Conservation (phyloP, 2,797 vertebrate species). For the Tangara arthus region DNA sequence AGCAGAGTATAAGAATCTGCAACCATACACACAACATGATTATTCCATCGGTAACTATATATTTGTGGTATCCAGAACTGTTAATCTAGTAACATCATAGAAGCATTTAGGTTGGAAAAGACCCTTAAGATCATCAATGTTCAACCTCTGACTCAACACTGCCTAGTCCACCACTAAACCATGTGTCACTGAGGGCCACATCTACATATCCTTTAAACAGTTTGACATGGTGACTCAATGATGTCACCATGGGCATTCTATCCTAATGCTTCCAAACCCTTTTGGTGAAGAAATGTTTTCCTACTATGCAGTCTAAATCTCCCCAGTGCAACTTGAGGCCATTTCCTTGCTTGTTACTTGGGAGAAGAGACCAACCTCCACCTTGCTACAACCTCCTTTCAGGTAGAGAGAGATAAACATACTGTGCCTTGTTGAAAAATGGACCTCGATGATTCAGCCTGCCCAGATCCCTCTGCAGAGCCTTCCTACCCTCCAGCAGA, state of each 20-base stretch:
- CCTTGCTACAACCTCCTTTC: background rate
- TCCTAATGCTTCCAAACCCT: background rate
- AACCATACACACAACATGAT: background rate
- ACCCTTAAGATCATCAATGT: background rate
- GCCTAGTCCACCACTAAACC: background rate
- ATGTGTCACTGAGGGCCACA: too few relatives aligned
- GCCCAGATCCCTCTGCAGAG: background rate
- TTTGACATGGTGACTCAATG: background rate
- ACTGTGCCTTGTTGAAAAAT: background rate
- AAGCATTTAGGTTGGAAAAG: background rate
- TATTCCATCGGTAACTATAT: background rate
- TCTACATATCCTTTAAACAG: background rate
- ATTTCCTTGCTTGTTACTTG: background rate
- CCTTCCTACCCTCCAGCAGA: background rate
- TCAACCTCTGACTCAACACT: background rate
- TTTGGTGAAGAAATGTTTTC: background rate
- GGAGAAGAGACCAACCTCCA: background rate
- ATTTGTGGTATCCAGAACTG: background rate
- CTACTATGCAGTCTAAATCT: background rate
- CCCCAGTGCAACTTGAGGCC: background rate
- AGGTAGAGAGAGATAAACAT: background rate
- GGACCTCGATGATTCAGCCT: rapidly evolving
- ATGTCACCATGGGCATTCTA: background rate
- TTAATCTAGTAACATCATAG: background rate
- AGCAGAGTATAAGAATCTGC: background rate